These are phyloP conservation scores for Lamellibrachia satsuma DNA, from an alignment of 2,888 invertebrate genomes.

Conservation along the genomic window DNA sequence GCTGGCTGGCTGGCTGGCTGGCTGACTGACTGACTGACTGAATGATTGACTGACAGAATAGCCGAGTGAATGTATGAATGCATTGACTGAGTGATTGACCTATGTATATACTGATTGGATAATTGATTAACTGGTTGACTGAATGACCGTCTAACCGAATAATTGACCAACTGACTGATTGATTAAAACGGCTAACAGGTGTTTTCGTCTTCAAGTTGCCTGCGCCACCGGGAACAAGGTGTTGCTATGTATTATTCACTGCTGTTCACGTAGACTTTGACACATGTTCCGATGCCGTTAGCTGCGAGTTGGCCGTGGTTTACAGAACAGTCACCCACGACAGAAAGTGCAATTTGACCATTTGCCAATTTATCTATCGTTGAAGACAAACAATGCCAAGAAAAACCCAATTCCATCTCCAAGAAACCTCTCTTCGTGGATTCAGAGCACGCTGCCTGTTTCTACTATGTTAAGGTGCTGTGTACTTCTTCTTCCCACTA, in stretches of 20 bases:
- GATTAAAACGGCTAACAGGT: neutral
- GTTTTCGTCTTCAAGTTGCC: neutral
- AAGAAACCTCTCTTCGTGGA: neutral
- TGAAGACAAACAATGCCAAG: neutral
- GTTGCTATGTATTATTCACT: constrained; percentile 9
- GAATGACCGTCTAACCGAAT: neutral
- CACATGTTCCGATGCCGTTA: neutral
- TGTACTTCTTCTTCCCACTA: neutral
- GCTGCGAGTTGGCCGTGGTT: neutral
- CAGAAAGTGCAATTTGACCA: neutral
- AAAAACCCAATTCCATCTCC: neutral
- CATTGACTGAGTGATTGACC: neutral
- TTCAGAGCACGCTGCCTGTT: neutral
- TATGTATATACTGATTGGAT: neutral
- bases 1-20: neutral
- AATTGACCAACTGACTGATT: neutral
- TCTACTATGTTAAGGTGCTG: neutral
- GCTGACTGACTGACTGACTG: neutral
- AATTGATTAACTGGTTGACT: neutral
- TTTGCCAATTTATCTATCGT: neutral
- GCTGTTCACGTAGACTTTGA: neutral
- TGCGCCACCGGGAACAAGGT: neutral
- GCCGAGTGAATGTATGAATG: neutral
- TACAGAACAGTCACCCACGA: neutral
- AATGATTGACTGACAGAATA: neutral